A percentile compares a stretch with the other conserved stretches of the same genome.
Conservation (phyloP, 2,113 vertebrate species). For the Stercorarius parasiticus region DNA sequence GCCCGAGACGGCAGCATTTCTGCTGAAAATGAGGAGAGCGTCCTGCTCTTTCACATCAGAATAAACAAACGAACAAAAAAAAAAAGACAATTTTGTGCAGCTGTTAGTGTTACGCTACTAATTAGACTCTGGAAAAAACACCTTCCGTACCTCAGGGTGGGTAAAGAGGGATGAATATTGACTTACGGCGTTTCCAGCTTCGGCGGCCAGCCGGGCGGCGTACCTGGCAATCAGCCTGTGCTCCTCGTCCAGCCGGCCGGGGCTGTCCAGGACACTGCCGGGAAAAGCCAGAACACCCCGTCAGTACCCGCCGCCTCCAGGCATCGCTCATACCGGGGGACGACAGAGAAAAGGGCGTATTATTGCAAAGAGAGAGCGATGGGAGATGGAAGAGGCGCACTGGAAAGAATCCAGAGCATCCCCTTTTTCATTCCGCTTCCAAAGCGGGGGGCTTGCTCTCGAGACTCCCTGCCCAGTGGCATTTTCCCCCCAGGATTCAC, state of each 20-base stretch:
- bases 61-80: background rate
- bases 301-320: background rate
- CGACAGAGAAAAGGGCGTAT: background rate
- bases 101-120: no score
- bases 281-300: background rate
- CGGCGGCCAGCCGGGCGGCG: constrained; percentile 90
- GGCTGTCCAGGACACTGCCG: constrained; percentile 89
- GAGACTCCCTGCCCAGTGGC: accelerated
- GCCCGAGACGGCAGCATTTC: background rate
- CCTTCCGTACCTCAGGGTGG: accelerated
- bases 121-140: background rate
- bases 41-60: background rate
- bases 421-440: background rate
- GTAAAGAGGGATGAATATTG: background rate
- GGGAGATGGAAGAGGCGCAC: accelerated
- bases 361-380: accelerated
- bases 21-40: background rate
- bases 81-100: accelerated
- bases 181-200: constrained; percentile 89
- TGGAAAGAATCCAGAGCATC: accelerated
- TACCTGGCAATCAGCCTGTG: constrained; percentile 93
- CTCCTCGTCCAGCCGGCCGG: constrained; percentile 91
- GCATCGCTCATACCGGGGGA: accelerated
- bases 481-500: background rate
- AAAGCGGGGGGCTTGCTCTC: accelerated